phyloP scores from a whole-genome alignment of 2,113 vertebrate genomes.

The Cygnus atratus region DNA sequence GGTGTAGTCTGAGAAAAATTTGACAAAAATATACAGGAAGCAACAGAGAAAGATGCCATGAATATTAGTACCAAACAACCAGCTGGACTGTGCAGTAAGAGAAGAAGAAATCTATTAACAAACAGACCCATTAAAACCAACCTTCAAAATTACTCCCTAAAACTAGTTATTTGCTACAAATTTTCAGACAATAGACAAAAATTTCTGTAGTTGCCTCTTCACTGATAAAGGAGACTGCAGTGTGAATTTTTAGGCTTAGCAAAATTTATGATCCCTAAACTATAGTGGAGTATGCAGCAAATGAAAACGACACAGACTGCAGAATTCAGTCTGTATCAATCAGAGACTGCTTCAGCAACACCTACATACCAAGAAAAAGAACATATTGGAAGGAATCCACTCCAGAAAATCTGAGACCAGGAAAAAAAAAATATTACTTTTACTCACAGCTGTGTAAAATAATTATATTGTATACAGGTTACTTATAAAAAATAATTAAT shows the following conservation, averaged over 20 bases:
- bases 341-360: neutral
- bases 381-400: neutral
- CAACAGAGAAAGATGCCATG: neutral
- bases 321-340: neutral
- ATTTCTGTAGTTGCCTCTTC: neutral
- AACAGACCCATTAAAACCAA: neutral
- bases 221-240: neutral
- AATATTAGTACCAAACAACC: neutral
- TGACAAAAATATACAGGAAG: neutral
- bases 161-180: neutral
- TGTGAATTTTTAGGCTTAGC: neutral
- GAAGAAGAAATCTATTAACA: neutral
- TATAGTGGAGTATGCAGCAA: neutral
- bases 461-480: constrained; percentile 45
- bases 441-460: constrained; percentile 46
- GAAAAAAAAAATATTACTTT: constrained; percentile 14
- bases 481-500: constrained; percentile 63
- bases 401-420: neutral
- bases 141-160: neutral
- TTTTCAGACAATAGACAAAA: neutral
- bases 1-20: neutral
- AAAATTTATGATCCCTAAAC: neutral
- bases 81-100: neutral
- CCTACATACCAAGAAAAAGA: neutral
- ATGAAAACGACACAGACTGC: neutral